These are phyloP conservation scores for Amphipoea lucens DNA, from an alignment of 2,888 invertebrate genomes.

Conservation along the genomic window DNA sequence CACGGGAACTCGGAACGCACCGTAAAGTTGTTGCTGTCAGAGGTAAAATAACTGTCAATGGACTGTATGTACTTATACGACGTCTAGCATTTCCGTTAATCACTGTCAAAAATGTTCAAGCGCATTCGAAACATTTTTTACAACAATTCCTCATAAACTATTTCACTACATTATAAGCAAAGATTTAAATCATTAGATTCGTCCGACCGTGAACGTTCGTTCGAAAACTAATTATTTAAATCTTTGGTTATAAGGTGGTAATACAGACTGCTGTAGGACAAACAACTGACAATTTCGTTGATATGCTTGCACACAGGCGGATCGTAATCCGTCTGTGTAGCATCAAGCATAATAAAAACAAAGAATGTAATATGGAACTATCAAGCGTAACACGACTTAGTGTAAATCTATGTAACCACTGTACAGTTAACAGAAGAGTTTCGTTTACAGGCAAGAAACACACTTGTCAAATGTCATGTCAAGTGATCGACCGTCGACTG, in stretches of 20 bases:
- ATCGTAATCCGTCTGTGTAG: not conserved
- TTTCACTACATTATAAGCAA: not conserved
- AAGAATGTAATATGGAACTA: not conserved
- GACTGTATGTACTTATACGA: not conserved
- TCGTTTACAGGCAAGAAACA: not conserved
- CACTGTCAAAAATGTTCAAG: not conserved
- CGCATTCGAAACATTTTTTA: too few relatives aligned
- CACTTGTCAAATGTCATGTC: not conserved
- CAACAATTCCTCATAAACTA: not conserved
- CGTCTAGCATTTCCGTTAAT: not conserved
- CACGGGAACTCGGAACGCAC: too few relatives aligned
- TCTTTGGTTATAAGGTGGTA: not conserved
- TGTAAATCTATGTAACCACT: not conserved
- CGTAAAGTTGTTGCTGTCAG: not conserved
- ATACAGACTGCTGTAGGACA: not conserved
- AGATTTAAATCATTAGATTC: constrained; percentile 5
- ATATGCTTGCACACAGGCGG: not conserved
- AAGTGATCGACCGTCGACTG: not conserved
- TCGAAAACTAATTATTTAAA: not conserved
- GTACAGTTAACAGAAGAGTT: constrained; percentile 14
- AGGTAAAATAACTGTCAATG: not conserved
- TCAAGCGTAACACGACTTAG: not conserved
- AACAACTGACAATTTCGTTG: not conserved
- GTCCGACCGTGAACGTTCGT: too few relatives aligned
- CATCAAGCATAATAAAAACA: not conserved